phyloP scores from a whole-genome alignment of 2,113 vertebrate species.

The Petroica traversi region DNA sequence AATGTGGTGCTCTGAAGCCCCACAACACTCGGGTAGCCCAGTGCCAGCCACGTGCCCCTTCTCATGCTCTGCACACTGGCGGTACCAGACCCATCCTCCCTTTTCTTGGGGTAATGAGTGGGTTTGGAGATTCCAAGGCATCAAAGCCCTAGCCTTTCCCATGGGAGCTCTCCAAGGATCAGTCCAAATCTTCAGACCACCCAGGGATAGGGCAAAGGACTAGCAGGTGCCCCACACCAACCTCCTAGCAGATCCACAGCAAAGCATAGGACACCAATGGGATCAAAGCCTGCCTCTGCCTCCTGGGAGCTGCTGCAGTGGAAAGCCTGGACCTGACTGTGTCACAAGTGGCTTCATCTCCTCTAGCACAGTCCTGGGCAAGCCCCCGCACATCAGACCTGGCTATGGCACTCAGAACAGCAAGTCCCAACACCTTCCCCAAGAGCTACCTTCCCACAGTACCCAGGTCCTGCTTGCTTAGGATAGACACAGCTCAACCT shows the following conservation, averaged over 20 bases:
- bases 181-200: neutral
- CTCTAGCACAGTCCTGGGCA: neutral
- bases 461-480: neutral
- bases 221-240: neutral
- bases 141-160: neutral
- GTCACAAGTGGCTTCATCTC: neutral
- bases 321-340: neutral
- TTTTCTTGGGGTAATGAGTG: neutral
- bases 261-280: neutral
- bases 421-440: neutral
- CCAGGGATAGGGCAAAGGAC: accelerated
- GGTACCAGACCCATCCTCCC: neutral
- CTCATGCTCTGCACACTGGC: neutral
- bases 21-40: neutral
- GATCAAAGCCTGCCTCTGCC: neutral
- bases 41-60: neutral
- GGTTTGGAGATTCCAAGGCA: neutral
- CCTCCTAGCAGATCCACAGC: neutral
- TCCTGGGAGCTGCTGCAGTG: neutral
- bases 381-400: accelerated
- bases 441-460: neutral
- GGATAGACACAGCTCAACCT: neutral
- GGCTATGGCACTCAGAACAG: accelerated
- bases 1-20: neutral
- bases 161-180: neutral